Conservation (phyloP, 2,113 vertebrate genomes). For the Psammodynastes pulverulentus region DNA sequence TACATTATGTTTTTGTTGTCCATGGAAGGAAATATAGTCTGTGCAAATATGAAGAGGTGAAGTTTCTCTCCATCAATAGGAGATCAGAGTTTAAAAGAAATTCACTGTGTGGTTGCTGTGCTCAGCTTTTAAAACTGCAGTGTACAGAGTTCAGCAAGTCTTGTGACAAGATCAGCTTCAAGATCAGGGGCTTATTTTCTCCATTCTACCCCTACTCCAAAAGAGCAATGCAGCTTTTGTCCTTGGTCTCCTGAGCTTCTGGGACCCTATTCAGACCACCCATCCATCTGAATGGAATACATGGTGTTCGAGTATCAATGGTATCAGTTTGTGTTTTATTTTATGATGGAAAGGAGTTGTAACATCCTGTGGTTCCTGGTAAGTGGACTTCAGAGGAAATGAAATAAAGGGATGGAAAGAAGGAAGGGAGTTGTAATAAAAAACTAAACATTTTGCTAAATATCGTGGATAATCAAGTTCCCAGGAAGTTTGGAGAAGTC, state of each 20-base stretch:
- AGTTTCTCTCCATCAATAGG: not conserved
- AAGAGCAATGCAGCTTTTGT: not conserved
- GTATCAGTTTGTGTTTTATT: not conserved
- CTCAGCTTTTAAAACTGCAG: slow-evolving; percentile 2
- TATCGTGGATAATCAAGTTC: not conserved
- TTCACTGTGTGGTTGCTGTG: not conserved
- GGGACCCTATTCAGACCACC: not conserved
- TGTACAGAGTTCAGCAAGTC: slow-evolving; percentile 11
- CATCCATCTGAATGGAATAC: not conserved
- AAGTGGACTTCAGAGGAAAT: not conserved
- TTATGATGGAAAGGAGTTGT: not conserved
- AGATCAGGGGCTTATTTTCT: not conserved
- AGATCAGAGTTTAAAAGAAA: not conserved
- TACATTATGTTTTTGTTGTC: not conserved
- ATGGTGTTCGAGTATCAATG: not conserved
- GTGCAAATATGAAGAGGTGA: not conserved
- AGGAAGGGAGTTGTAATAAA: not conserved
- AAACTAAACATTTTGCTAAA: not conserved
- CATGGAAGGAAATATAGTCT: not conserved
- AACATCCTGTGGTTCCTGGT: not conserved
- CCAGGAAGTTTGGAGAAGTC: not conserved
- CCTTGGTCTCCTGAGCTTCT: not conserved
- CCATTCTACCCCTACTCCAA: not conserved
- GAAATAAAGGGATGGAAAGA: not conserved
- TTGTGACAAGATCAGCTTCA: not conserved